A percentile compares a stretch with the other conserved stretches of the same genome.
phyloP scores from a whole-genome alignment of 2,888 invertebrate species.

The Spisula subtruncata region DNA sequence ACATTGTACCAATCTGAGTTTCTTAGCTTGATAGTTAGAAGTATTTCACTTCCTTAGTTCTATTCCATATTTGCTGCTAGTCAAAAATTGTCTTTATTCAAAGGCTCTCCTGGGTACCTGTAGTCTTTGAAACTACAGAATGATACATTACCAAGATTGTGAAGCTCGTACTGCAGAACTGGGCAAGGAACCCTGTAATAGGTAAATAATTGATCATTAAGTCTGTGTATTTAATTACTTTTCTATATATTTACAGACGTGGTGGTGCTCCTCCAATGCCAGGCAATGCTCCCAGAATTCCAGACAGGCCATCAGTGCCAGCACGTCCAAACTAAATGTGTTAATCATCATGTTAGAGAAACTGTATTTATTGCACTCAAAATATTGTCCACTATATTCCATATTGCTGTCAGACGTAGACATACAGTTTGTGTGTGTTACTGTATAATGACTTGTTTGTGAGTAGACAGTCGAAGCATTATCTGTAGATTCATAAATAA shows the following conservation, averaged over 20 bases:
- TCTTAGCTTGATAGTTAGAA: too few relatives aligned
- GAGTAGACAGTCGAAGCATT: neutral
- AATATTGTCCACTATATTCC: neutral
- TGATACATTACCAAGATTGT: too few relatives aligned
- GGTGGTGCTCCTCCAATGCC: constrained; percentile 68
- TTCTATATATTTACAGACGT: constrained; percentile 71
- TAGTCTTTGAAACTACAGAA: too few relatives aligned
- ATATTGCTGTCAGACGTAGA: neutral
- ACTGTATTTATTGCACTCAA: neutral
- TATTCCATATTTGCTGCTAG: too few relatives aligned
- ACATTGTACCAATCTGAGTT: too few relatives aligned
- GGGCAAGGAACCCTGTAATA: too few relatives aligned
- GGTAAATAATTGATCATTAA: neutral
- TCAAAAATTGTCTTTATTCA: too few relatives aligned
- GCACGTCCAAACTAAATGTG: constrained; percentile 77
- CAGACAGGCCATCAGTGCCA: constrained; percentile 82
- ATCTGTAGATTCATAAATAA: neutral
- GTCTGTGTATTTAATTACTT: neutral
- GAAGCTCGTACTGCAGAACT: too few relatives aligned
- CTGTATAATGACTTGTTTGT: neutral
- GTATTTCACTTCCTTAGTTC: too few relatives aligned
- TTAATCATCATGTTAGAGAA: neutral
- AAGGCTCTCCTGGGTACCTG: too few relatives aligned
- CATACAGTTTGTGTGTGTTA: neutral
- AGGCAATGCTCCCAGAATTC: constrained; percentile 80